A percentile compares a stretch with the other conserved stretches of the same genome.
Conservation (phyloP, 2,113 vertebrate species). For the Albula goreensis region DNA sequence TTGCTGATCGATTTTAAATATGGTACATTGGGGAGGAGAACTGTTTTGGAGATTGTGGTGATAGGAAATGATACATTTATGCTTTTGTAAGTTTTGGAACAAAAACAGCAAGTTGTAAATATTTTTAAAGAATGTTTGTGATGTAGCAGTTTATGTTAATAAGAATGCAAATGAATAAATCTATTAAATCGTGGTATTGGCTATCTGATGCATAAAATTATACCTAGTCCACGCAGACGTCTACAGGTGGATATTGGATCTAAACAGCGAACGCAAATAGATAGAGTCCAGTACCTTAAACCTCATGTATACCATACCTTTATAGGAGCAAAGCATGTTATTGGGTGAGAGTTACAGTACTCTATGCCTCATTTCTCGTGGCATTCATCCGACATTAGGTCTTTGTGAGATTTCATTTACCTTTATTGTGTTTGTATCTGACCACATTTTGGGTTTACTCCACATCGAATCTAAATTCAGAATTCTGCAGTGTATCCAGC, state of each 20-base stretch:
- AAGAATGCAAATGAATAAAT: not conserved
- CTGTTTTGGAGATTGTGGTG: not conserved
- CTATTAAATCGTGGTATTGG: not conserved
- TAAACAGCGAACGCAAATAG: not conserved
- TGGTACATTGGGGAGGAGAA: not conserved
- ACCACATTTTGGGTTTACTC: too few relatives aligned
- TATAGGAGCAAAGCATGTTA: too few relatives aligned
- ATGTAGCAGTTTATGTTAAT: not conserved
- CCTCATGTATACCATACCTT: too few relatives aligned
- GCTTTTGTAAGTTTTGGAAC: not conserved
- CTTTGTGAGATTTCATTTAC: too few relatives aligned
- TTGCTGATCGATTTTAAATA: conserved; percentile 6
- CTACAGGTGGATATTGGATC: not conserved
- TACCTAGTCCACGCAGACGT: too few relatives aligned
- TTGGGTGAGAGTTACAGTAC: too few relatives aligned
- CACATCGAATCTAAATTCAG: too few relatives aligned
- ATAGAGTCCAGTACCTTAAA: too few relatives aligned
- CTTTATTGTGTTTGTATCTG: too few relatives aligned
- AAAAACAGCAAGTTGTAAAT: not conserved
- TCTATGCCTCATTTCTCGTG: too few relatives aligned
- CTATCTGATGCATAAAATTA: not conserved
- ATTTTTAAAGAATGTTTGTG: not conserved
- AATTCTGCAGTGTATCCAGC: too few relatives aligned
- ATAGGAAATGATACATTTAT: not conserved
- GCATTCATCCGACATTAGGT: too few relatives aligned